Base-by-base conservation (phyloP, 2,797 vertebrate species). In the Artibeus jamaicensis region DNA sequence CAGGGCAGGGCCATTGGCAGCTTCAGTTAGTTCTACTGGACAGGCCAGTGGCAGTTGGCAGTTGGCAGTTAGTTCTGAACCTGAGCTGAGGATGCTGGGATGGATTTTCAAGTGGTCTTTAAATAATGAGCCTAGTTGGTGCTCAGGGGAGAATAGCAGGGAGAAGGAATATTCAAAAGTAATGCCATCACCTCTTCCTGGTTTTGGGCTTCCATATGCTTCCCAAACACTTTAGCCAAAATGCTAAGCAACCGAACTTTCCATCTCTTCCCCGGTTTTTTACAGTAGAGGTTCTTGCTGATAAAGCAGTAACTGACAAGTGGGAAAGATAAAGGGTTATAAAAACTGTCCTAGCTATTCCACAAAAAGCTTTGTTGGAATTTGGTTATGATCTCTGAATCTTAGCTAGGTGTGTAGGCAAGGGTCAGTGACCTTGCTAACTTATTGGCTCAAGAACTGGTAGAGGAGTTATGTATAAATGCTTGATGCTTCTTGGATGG, bases 11-110 rank as follows among this genome's bases (percentile, higher is more conserved):
- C 93, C 53, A 93, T 87, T 93, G 86, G 83, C 4, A 74, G 71
- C 14, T 92, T 96, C 97, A 8, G 96, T 97, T 97, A 97, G 96
- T 97, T 97, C 95, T 14, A 93, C 93, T 97, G 93, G 39, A 9
- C 15, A 59, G 91, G 68, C 76, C 37, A 70, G 67, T 26, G 42
- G 46, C 55, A 46, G 39, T 10, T 46, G 90, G 92, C 96, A 46
- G 39, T 10, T 46, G 90, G 92, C 96, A 89, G 95, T 94, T 96
- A 91, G 86, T 83, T 93, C 59, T 79, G 68, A 91, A 79, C 50
- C 18, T 39, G 37, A 42, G 62, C 87, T 65, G 57, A 94, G 96
- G 90, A 90, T 42, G 48, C 95, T 95, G 95, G 94, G 96, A 96
- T 88, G 50, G 76, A 62, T 50, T 67, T 78, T 57, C 39, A 81